Evolutionary conservation across 2,888 invertebrate species (phyloP), one percentile per base, ranked within the genome.

Genomic region (Caenorhabditis panamensis): DNA sequence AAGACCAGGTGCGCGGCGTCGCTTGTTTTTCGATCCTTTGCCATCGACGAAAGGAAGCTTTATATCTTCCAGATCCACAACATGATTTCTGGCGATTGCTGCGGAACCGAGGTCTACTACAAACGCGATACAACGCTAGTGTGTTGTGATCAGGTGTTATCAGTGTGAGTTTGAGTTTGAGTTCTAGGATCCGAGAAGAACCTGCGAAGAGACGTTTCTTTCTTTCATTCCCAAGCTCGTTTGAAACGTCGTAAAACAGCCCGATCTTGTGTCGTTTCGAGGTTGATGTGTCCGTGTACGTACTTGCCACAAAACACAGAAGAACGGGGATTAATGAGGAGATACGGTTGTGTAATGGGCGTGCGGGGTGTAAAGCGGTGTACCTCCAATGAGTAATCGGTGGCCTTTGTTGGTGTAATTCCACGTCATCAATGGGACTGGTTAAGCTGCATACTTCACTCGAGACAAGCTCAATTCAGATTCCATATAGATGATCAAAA

Each of bases 71-170:
- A 89, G 88, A 87, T 89, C 22, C 89, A 90, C 82, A 90, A 90
- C 75, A 83, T 90, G 36, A 85, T 88, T 9, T 85, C 83, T 31
- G 90, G 90, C 26, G 86, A 89, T 72, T 90, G 90, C 64, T 90
- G 90, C 78, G 90, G 89, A 16, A 62, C 76, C 16, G 82, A 86
- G n/a, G 89, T 89, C 37, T 90, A 86, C 75, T 81, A 83, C 47
- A 63, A 85, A 58, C 54, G 81, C 20, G 88, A 86, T 41, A 54
- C 72, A 6, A 83, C 84, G 26, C 59, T 82, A 11, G 75, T 89
- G 26, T 90, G 90, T 72, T 90, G 90, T 78, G 83, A 88, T 67
- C 83, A 84, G 8, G 83, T 84, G 8, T 67, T 90, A 28, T 83
- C 82, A 49, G 67, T 79, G 82, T 79, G 58, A 71, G 67, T 59